These are phyloP conservation scores for Glyptemys insculpta DNA, from an alignment of 2,797 vertebrate species.

Conservation along the genomic window DNA sequence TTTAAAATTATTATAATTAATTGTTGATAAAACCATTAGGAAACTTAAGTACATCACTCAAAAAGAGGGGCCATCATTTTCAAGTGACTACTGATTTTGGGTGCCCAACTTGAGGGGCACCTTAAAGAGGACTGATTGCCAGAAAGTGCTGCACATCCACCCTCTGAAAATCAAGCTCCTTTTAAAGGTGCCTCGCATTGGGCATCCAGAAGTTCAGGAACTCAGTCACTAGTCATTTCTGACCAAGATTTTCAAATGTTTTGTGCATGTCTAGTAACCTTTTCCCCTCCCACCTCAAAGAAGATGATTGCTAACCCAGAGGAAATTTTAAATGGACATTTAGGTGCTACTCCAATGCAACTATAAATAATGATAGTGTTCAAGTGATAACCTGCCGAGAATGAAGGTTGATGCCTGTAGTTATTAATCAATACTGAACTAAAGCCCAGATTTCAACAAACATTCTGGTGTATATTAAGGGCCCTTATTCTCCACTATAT, in stretches of 20 bases:
- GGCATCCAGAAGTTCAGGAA: background rate
- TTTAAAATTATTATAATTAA: background rate
- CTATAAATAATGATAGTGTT: background rate
- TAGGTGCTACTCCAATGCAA: background rate
- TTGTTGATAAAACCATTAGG: background rate
- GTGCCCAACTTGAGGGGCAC: background rate
- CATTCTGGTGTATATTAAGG: background rate
- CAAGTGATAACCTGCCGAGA: background rate
- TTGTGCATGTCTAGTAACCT: background rate
- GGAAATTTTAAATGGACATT: background rate
- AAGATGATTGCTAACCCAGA: background rate
- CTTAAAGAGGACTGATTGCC: background rate
- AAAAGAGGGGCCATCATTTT: background rate
- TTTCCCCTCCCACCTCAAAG: background rate
- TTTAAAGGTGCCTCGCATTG: background rate
- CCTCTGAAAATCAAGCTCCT: background rate
- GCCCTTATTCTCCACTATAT: background rate
- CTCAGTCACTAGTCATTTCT: background rate
- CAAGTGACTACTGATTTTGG: background rate
- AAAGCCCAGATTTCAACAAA: background rate
- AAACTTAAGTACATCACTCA: background rate
- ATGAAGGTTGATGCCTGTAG: background rate
- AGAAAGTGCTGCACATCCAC: rapidly evolving
- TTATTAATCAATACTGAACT: background rate
- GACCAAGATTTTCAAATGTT: background rate